A percentile compares a stretch with the other conserved stretches of the same genome.
These are phyloP conservation scores for Hemicentrotus pulcherrimus DNA, from an alignment of 35 echinoderm and acorn worm species.

Conservation along the genomic window DNA sequence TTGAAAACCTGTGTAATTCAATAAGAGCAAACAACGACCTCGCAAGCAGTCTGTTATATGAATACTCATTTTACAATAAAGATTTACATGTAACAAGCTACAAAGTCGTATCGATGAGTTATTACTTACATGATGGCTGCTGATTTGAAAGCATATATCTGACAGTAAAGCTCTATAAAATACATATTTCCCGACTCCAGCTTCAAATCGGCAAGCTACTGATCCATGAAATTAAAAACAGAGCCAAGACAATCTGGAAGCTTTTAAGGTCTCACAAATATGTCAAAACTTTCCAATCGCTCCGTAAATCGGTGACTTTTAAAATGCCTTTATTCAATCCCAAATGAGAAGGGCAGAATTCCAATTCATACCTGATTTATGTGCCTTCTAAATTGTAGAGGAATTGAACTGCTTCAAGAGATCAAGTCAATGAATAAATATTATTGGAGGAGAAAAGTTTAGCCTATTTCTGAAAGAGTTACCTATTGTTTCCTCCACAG, in stretches of 20 bases:
- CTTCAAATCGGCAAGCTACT: not conserved
- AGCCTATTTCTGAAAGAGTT: not conserved
- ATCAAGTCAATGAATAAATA: not conserved
- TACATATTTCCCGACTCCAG: not conserved
- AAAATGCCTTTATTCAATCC: too few relatives aligned
- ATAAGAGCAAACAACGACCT: not conserved
- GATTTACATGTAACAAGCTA: not conserved
- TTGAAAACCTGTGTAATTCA: not conserved
- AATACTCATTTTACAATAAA: not conserved
- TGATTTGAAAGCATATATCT: not conserved
- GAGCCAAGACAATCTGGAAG: not conserved
- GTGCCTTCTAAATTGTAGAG: not conserved
- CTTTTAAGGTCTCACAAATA: constrained; percentile 15
- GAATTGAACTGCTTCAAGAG: not conserved
- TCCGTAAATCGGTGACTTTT: not conserved
- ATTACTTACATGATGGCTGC: not conserved
- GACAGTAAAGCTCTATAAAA: not conserved
- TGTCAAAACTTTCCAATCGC: constrained; percentile 13
- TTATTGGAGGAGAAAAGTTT: not conserved
- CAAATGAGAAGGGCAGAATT: not conserved
- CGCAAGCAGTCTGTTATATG: not conserved
- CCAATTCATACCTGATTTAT: not conserved
- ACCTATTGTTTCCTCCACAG: not conserved
- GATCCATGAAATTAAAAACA: constrained; percentile 45
- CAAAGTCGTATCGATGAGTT: not conserved